Evolutionary conservation across 2,797 vertebrate species (phyloP).

Genomic region (Myotis myotis): DNA sequence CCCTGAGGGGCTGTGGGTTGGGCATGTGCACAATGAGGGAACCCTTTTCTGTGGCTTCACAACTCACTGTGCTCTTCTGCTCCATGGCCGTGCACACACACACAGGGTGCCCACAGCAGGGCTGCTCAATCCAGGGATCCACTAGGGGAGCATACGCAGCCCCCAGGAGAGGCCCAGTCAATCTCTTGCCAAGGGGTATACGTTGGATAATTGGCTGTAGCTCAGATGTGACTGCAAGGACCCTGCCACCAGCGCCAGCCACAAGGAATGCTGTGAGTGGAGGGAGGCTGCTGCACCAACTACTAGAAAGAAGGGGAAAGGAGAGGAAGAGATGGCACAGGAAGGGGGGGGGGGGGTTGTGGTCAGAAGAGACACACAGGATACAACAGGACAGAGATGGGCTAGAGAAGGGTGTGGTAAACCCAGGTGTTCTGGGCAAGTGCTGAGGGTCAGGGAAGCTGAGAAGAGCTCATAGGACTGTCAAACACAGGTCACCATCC

Average conservation of each 20-base stretch:
- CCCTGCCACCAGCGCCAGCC: rapidly evolving
- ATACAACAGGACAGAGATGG: not conserved
- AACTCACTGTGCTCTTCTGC: not conserved
- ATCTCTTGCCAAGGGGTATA: not conserved
- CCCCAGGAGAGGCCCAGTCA: not conserved
- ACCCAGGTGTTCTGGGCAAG: not conserved
- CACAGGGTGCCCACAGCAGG: not conserved
- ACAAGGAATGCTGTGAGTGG: not conserved
- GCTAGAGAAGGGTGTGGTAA: not conserved
- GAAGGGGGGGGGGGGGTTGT: not conserved
- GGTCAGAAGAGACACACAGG: not conserved
- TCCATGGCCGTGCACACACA: not conserved
- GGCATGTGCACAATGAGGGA: not conserved
- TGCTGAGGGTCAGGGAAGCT: constrained; percentile 21
- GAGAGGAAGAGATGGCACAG: not conserved
- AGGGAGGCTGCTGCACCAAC: not conserved
- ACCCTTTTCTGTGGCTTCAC: not conserved
- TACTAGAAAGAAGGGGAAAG: not conserved
- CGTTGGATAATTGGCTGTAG: not conserved
- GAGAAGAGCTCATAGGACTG: constrained; percentile 36
- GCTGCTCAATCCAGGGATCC: constrained; percentile 13
- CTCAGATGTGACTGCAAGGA: not conserved
- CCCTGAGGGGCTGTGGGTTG: not conserved
- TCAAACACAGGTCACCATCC: constrained; percentile 49
- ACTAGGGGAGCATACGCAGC: not conserved